Conservation (phyloP, 2,113 vertebrate genomes). For the Rutilus rutilus region DNA sequence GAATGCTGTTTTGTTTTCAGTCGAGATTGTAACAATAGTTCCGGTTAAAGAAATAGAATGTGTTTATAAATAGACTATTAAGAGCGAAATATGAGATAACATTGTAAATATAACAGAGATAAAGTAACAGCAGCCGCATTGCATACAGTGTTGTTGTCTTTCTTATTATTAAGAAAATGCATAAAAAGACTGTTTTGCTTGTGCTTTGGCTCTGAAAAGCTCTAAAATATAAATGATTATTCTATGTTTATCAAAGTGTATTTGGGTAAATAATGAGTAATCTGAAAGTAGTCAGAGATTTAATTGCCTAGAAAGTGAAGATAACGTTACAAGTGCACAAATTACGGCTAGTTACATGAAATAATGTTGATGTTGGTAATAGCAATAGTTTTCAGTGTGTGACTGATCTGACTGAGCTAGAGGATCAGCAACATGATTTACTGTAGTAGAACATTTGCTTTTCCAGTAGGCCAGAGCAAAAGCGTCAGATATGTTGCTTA, state of each 20-base stretch:
- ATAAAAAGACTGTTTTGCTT: background rate
- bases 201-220: background rate
- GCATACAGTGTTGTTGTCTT: too few relatives aligned
- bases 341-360: background rate
- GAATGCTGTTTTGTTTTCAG: too few relatives aligned
- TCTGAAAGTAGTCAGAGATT: background rate
- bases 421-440: background rate
- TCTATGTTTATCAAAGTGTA: background rate
- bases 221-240: background rate
- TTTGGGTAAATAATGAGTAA: background rate
- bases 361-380: background rate
- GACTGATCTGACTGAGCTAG: background rate
- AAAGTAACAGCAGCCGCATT: too few relatives aligned
- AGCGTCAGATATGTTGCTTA: background rate
- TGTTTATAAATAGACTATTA: too few relatives aligned
- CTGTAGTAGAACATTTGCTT: background rate
- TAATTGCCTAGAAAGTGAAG: background rate
- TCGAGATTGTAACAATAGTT: too few relatives aligned
- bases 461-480: background rate
- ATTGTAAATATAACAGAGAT: too few relatives aligned
- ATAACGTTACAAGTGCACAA: background rate
- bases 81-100: too few relatives aligned
- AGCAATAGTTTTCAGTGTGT: background rate
- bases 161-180: background rate
- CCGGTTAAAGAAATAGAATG: too few relatives aligned